Percentiles rank a stretch among this genome's conserved stretches.
Conservation (phyloP, 2,888 invertebrate genomes). For the Diploptera punctata region DNA sequence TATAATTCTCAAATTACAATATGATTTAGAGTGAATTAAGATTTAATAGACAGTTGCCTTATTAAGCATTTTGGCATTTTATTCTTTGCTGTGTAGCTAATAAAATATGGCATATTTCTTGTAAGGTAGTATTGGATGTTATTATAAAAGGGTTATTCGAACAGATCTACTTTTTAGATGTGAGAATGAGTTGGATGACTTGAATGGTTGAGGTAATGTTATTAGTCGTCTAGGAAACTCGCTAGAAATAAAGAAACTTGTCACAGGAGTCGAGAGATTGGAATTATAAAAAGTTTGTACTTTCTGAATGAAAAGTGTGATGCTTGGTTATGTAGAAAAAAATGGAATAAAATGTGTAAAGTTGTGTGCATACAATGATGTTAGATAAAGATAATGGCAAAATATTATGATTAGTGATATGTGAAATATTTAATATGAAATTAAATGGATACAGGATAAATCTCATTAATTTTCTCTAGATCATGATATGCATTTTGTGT, state of each 20-base stretch:
- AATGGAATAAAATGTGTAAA: not conserved
- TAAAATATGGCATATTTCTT: not conserved
- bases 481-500: not conserved
- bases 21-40: not conserved
- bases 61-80: too few relatives aligned
- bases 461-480: not conserved
- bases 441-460: not conserved
- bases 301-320: not conserved
- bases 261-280: not conserved
- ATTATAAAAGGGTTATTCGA: not conserved
- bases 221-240: not conserved
- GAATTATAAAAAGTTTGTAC: not conserved
- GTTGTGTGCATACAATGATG: not conserved
- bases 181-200: not conserved
- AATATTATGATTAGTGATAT: not conserved
- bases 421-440: not conserved
- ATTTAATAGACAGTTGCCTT: not conserved
- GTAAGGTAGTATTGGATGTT: not conserved
- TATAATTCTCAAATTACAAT: too few relatives aligned
- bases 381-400: not conserved
- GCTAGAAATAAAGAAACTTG: not conserved
- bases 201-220: not conserved
- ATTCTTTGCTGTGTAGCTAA: not conserved
- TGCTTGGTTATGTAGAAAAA: not conserved
- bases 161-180: not conserved